A percentile compares a stretch with the other conserved stretches of the same genome.
Evolutionary conservation across 2,797 vertebrate species (phyloP).

Genomic region (Silurus aristotelis): DNA sequence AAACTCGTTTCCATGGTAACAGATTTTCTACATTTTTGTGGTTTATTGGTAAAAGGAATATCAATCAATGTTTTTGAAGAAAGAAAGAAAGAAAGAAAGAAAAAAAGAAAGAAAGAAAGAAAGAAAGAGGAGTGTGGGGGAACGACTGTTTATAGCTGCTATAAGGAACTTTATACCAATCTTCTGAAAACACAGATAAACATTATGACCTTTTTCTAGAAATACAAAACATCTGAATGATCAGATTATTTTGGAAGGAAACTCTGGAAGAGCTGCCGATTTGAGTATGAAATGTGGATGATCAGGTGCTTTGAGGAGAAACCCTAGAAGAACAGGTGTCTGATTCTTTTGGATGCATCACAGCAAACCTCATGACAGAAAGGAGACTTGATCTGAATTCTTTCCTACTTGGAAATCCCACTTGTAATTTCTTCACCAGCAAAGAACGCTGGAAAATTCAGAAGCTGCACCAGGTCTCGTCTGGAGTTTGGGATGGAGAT

Average conservation of each 20-base stretch:
- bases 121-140: too few species aligned
- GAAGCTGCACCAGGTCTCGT: constrained; percentile 68
- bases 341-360: constrained; percentile 56
- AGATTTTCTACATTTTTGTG: too few species aligned
- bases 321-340: background rate
- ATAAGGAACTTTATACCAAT: too few species aligned
- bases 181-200: too few species aligned
- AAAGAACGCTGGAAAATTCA: background rate
- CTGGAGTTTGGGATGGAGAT: constrained; percentile 57
- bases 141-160: too few species aligned
- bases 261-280: background rate
- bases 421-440: constrained; percentile 33
- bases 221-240: background rate
- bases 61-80: too few species aligned
- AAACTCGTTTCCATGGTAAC: too few species aligned
- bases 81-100: too few species aligned
- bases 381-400: constrained; percentile 65
- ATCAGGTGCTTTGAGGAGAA: background rate
- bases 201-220: too few species aligned
- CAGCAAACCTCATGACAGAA: constrained; percentile 65
- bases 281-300: background rate
- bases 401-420: constrained; percentile 62
- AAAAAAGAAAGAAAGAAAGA: too few species aligned
- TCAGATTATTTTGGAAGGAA: background rate
- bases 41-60: too few species aligned